Conservation (phyloP, 2,888 invertebrate genomes). For the Anoplius nigerrimus region DNA sequence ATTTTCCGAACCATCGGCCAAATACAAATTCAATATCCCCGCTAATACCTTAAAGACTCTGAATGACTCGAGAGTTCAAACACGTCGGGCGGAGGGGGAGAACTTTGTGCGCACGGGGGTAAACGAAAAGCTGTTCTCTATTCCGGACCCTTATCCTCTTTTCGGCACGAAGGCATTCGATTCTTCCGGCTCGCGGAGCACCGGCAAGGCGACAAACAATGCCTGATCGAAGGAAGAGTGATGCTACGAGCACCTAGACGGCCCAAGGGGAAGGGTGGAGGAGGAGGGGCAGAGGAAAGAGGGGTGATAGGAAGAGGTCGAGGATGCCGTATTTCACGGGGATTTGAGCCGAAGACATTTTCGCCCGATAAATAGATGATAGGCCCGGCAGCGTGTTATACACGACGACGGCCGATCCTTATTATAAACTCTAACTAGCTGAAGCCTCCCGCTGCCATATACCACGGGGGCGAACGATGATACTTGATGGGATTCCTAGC, state of each 20-base stretch:
- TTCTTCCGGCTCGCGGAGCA: slow-evolving; percentile 61
- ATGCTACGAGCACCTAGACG: neutral
- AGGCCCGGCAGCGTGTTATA: slow-evolving; percentile 71
- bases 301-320: slow-evolving; percentile 20
- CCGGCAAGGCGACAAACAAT: slow-evolving; percentile 62
- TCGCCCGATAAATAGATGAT: slow-evolving; percentile 74
- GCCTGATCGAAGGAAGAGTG: slow-evolving; percentile 45
- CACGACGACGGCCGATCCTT: slow-evolving; percentile 71
- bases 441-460: slow-evolving; percentile 50
- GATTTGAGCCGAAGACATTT: slow-evolving; percentile 75
- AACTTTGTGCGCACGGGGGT: no score
- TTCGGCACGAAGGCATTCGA: slow-evolving; percentile 52
- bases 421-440: slow-evolving; percentile 75
- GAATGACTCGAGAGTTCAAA: no score
- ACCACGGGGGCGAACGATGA: slow-evolving; percentile 66
- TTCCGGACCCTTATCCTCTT: slow-evolving; percentile 44
- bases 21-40: no score
- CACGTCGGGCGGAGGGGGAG: no score
- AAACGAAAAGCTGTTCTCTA: slow-evolving; percentile 20
- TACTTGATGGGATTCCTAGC: slow-evolving; percentile 75
- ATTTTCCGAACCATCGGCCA: no score
- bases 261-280: slow-evolving; percentile 10
- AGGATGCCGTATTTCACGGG: slow-evolving; percentile 71
- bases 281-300: neutral
- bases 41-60: no score